A percentile compares a stretch with the other conserved stretches of the same genome.
Conservation (phyloP, 2,113 vertebrate species). For the Microtus richardsoni region DNA sequence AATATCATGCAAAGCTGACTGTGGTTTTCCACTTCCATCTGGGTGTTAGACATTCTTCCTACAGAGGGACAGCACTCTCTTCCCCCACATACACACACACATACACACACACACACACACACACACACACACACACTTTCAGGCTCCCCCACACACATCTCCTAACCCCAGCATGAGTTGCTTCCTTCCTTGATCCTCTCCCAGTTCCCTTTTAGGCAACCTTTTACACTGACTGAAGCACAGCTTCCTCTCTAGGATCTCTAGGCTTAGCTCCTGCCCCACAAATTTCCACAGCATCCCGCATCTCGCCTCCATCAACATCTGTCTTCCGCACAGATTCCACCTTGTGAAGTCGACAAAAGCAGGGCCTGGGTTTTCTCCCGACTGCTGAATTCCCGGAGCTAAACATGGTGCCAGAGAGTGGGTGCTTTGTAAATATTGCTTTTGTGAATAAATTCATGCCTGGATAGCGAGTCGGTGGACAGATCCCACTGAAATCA, state of each 20-base stretch:
- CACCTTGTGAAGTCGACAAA: background rate
- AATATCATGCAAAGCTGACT: background rate
- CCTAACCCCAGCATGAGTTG: background rate
- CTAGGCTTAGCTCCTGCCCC: background rate
- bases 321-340: background rate
- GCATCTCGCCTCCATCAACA: background rate
- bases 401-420: background rate
- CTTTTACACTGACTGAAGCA: background rate
- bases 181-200: background rate
- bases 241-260: background rate
- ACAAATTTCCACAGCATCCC: background rate
- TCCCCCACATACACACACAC: too few species aligned
- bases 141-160: background rate
- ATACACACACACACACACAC: background rate
- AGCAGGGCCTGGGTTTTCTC: background rate
- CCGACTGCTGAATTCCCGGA: background rate
- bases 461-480: accelerated
- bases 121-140: background rate
- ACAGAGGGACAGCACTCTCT: accelerated
- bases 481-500: background rate
- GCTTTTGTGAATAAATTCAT: background rate
- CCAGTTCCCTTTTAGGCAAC: too few species aligned
- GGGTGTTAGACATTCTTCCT: background rate
- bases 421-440: background rate
- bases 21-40: background rate